phyloP scores from a whole-genome alignment of 2,888 invertebrate species.

The Idaea biselata region DNA sequence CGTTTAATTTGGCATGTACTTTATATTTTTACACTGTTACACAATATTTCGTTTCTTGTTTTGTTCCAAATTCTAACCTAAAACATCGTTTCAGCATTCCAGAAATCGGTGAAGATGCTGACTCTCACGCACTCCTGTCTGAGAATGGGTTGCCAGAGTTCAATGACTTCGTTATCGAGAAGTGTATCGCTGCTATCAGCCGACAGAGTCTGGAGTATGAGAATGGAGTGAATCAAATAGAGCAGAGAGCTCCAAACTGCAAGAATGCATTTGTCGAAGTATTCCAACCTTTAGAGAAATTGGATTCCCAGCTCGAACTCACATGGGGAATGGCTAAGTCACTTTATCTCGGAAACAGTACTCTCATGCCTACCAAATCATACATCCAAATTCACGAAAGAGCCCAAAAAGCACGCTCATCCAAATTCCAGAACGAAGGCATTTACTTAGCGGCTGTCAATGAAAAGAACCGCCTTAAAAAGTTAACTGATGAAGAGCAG shows the following conservation, averaged over 20 bases:
- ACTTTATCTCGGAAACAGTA: slow-evolving; percentile 89
- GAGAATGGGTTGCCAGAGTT: slow-evolving; percentile 90
- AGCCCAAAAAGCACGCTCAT: slow-evolving; percentile 86
- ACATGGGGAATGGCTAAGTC: slow-evolving; percentile 94
- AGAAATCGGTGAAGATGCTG: slow-evolving; percentile 91
- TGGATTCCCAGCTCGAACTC: slow-evolving; percentile 86
- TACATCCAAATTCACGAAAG: slow-evolving; percentile 90
- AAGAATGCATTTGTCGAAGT: slow-evolving; percentile 85
- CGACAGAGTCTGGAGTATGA: slow-evolving; percentile 91
- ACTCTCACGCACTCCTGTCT: slow-evolving; percentile 87
- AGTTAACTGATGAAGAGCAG: slow-evolving; percentile 82
- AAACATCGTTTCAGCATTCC: slow-evolving; percentile 82
- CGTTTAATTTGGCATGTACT: background rate
- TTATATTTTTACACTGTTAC: slow-evolving; percentile 10
- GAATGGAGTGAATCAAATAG: slow-evolving; percentile 85
- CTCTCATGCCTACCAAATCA: slow-evolving; percentile 88
- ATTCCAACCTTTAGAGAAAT: slow-evolving; percentile 87
- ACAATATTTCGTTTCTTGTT: slow-evolving; percentile 3
- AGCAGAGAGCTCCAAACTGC: slow-evolving; percentile 66
- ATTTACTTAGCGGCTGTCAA: slow-evolving; percentile 86
- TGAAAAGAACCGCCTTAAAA: slow-evolving; percentile 67
- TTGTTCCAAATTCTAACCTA: slow-evolving; percentile 3
- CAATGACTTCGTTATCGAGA: slow-evolving; percentile 88
- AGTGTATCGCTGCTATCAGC: slow-evolving; percentile 91
- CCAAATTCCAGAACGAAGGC: slow-evolving; percentile 85